A percentile compares a stretch with the other conserved stretches of the same genome.
Conservation (phyloP, 2,797 vertebrate genomes). For the Paedocypris micromegethes region DNA sequence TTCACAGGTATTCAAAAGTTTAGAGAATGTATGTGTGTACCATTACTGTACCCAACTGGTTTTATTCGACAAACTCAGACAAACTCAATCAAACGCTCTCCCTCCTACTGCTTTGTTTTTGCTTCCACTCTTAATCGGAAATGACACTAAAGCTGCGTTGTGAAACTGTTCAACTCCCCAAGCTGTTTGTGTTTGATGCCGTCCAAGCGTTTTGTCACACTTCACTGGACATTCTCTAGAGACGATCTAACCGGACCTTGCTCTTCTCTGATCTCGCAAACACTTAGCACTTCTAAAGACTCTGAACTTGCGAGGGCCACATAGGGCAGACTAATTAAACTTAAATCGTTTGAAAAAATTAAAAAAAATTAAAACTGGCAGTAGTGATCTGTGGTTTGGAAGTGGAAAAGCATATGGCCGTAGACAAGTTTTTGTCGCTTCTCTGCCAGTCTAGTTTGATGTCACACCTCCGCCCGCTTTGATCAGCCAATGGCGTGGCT, state of each 20-base stretch:
- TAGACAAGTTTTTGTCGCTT: slow-evolving; percentile 46
- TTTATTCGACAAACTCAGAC: too few species aligned
- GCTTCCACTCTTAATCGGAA: too few species aligned
- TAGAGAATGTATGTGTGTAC: not conserved
- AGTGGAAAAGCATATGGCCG: slow-evolving; percentile 58
- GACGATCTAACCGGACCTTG: slow-evolving; percentile 37
- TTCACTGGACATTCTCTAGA: slow-evolving; percentile 34
- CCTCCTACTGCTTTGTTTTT: too few species aligned
- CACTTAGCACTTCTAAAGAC: slow-evolving; percentile 46
- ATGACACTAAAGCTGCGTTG: not conserved
- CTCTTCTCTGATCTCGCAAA: slow-evolving; percentile 44
- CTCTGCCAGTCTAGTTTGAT: slow-evolving; percentile 32
- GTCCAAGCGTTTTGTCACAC: slow-evolving; percentile 52
- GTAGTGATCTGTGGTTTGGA: slow-evolving; percentile 47
- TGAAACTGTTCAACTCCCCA: slow-evolving; percentile 24
- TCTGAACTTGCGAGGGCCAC: slow-evolving; percentile 22
- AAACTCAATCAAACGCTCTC: too few species aligned
- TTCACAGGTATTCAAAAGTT: too few species aligned
- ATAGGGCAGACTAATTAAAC: slow-evolving; percentile 49
- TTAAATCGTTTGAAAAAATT: slow-evolving; percentile 41
- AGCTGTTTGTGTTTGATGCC: slow-evolving; percentile 33
- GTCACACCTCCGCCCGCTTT: slow-evolving; percentile 59
- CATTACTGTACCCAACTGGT: not conserved
- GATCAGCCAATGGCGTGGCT: slow-evolving; percentile 53
- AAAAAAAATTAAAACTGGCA: slow-evolving; percentile 42